Evolutionary conservation across 2,113 vertebrate species (phyloP).

Genomic region (Neodontobutis hainanensis): DNA sequence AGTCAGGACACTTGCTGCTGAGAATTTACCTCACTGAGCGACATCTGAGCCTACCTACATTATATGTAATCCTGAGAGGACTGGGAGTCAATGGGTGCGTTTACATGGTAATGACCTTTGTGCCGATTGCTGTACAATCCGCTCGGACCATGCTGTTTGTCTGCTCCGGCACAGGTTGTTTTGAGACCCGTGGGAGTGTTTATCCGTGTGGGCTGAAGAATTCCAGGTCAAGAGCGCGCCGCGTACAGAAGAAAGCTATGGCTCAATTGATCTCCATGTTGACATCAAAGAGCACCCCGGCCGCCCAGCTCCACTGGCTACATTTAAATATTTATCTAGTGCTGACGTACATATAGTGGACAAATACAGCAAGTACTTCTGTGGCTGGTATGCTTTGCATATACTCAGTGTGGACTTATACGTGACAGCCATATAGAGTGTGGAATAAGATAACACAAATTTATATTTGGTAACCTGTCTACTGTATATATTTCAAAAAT

Average conservation of each 20-base stretch:
- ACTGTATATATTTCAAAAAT: no score
- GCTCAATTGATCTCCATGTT: conserved; percentile 54
- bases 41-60: conserved; percentile 30
- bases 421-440: background rate
- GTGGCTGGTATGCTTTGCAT: conserved; percentile 3
- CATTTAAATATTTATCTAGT: conserved; percentile 66
- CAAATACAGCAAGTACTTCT: conserved; percentile 39
- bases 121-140: conserved; percentile 44
- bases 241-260: conserved; percentile 55
- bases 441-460: background rate
- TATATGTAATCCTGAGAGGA: conserved; percentile 27
- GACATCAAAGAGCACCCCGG: conserved; percentile 66
- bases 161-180: conserved; percentile 61
- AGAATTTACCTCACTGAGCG: no score
- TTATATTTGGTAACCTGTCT: no score
- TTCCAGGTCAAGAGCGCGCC: conserved; percentile 68
- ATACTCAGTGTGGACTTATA: background rate
- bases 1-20: no score
- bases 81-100: conserved; percentile 61
- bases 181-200: conserved; percentile 69
- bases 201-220: conserved; percentile 65
- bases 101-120: conserved; percentile 54
- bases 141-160: conserved; percentile 57
- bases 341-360: conserved; percentile 53
- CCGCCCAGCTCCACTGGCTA: conserved; percentile 28